These are phyloP conservation scores for Leuciscus idus DNA, from an alignment of 2,113 vertebrate genomes.

Conservation along the genomic window DNA sequence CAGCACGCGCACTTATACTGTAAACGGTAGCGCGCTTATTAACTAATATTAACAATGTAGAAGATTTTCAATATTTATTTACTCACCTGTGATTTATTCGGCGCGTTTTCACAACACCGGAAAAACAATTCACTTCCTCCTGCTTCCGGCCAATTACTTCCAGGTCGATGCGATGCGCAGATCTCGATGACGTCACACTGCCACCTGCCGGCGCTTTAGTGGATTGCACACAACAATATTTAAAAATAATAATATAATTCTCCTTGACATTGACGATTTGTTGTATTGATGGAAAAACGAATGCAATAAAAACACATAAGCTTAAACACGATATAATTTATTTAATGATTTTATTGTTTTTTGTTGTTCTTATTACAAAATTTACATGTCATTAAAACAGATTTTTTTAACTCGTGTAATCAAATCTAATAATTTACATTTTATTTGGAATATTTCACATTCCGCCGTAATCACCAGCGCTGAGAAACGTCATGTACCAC, in stretches of 20 bases:
- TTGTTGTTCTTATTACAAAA: too few species aligned
- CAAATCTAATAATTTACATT: too few species aligned
- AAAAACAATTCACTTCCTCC: constrained; percentile 46
- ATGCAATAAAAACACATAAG: too few species aligned
- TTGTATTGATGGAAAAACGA: too few species aligned
- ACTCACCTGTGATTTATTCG: constrained; percentile 75
- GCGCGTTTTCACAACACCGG: constrained; percentile 69
- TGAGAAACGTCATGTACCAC: background rate
- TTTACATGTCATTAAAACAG: too few species aligned
- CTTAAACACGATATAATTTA: too few species aligned
- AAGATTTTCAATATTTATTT: background rate
- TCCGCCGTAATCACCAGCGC: background rate
- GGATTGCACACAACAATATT: too few species aligned
- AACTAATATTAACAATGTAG: background rate
- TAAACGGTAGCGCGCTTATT: background rate
- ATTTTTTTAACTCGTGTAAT: too few species aligned
- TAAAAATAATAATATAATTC: too few species aligned
- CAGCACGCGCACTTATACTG: background rate
- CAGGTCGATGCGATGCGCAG: background rate
- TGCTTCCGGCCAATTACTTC: background rate
- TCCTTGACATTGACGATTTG: too few species aligned
- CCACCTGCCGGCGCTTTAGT: background rate
- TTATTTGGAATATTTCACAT: too few species aligned
- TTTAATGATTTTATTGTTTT: too few species aligned
- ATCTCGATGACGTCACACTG: background rate